Conservation (phyloP, 2,888 invertebrate species). For the Tribolium freemani region DNA sequence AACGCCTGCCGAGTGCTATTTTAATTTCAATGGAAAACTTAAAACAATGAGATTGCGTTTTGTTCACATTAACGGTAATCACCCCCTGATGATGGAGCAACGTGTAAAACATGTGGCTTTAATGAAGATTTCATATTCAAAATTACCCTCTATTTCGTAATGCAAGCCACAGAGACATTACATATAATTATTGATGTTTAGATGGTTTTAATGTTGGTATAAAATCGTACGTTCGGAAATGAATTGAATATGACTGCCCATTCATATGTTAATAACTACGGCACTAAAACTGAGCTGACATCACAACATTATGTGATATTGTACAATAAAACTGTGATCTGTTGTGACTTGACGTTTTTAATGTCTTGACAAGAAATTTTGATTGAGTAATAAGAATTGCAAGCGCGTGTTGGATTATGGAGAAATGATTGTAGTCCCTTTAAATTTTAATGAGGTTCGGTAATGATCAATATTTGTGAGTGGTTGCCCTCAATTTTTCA, state of each 20-base stretch:
- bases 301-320: slow-evolving; percentile 25
- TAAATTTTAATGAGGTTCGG: background rate
- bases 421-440: background rate
- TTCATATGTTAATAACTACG: slow-evolving; percentile 52
- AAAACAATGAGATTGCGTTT: background rate
- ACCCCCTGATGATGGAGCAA: slow-evolving; percentile 15
- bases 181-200: slow-evolving; percentile 18
- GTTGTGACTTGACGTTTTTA: slow-evolving; percentile 19
- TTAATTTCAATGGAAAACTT: background rate
- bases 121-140: background rate
- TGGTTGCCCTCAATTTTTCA: background rate
- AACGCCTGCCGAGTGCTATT: background rate
- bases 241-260: slow-evolving; percentile 53
- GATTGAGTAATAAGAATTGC: background rate
- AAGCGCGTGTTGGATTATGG: no score
- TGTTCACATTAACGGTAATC: background rate
- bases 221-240: slow-evolving; percentile 53
- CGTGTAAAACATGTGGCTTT: background rate
- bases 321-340: slow-evolving; percentile 26
- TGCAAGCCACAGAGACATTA: slow-evolving; percentile 5
- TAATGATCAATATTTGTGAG: background rate
- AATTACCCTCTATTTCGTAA: slow-evolving; percentile 8
- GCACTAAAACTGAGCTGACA: slow-evolving; percentile 49
- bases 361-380: no score
- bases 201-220: slow-evolving; percentile 51